A percentile compares a stretch with the other conserved stretches of the same genome.
Conservation (phyloP, 2,888 invertebrate species). For the Matsumyia berberina region DNA sequence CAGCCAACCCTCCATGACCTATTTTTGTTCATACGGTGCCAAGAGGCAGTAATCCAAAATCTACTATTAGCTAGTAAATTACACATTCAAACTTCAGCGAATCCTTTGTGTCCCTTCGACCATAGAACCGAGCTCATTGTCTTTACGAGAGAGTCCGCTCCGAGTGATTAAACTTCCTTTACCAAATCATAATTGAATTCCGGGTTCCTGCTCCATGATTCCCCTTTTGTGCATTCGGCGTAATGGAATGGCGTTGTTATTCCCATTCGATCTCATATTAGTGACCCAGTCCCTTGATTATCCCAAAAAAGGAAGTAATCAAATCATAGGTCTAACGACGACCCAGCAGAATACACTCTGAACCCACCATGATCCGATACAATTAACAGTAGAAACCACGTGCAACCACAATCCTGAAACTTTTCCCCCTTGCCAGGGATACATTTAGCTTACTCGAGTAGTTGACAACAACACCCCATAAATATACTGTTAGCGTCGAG, state of each 20-base stretch:
- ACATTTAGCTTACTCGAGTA: conserved; percentile 1
- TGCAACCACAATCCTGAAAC: background rate
- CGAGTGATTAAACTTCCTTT: too few species aligned
- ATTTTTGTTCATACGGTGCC: too few species aligned
- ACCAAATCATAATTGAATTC: too few species aligned
- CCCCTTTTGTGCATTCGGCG: too few species aligned
- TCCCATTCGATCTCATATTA: background rate
- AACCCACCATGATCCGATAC: background rate
- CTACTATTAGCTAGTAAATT: too few species aligned
- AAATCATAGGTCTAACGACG: background rate
- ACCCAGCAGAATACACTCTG: background rate
- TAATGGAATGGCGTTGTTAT: background rate
- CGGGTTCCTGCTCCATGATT: too few species aligned
- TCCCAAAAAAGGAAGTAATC: conserved; percentile 7
- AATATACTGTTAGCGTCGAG: background rate
- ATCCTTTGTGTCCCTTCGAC: too few species aligned
- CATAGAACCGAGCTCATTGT: too few species aligned
- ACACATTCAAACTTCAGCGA: too few species aligned
- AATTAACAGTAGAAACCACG: background rate
- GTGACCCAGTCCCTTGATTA: background rate
- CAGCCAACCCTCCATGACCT: too few species aligned
- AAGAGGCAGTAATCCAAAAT: too few species aligned
- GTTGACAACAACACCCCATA: conserved; percentile 14
- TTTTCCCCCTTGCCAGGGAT: background rate
- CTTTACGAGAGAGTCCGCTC: too few species aligned